phyloP scores from a whole-genome alignment of 2,888 invertebrate genomes.

The Aromia moschata region DNA sequence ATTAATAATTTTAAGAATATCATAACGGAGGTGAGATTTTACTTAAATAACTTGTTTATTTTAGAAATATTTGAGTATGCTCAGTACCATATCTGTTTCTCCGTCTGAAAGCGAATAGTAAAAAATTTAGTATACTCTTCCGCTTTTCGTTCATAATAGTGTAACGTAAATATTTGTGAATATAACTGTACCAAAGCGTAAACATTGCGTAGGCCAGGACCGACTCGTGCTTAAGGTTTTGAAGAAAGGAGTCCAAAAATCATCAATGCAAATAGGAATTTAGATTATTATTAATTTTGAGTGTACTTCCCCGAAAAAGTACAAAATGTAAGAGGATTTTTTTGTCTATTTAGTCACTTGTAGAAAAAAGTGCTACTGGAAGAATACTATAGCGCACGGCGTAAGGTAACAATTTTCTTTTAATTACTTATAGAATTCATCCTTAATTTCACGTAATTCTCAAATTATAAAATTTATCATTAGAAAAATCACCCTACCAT shows the following conservation, averaged over 20 bases:
- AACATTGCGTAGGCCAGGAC: constrained; percentile 1
- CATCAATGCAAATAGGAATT: too few relatives aligned
- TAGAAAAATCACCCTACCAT: too few relatives aligned
- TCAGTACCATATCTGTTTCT: constrained; percentile 33
- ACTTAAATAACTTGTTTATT: constrained; percentile 31
- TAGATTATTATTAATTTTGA: too few relatives aligned
- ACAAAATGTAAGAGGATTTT: too few relatives aligned
- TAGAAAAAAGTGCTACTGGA: too few relatives aligned
- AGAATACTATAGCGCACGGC: too few relatives aligned
- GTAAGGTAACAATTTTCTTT: too few relatives aligned
- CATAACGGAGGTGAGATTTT: constrained; percentile 26
- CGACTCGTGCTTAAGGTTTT: neutral
- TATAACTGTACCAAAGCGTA: constrained; percentile 42
- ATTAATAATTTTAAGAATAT: constrained; percentile 46
- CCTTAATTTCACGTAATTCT: too few relatives aligned
- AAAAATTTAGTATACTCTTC: constrained; percentile 48
- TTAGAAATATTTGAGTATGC: constrained; percentile 36
- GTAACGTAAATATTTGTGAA: constrained; percentile 48
- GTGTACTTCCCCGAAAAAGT: too few relatives aligned
- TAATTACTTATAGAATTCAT: too few relatives aligned
- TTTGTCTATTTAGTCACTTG: too few relatives aligned
- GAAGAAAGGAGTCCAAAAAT: neutral
- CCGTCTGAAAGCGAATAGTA: constrained; percentile 21
- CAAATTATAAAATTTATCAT: too few relatives aligned
- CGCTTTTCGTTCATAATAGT: constrained; percentile 45